Evolutionary conservation across 2,888 invertebrate genomes (phyloP).

Genomic region (Standfussiana lucernea): DNA sequence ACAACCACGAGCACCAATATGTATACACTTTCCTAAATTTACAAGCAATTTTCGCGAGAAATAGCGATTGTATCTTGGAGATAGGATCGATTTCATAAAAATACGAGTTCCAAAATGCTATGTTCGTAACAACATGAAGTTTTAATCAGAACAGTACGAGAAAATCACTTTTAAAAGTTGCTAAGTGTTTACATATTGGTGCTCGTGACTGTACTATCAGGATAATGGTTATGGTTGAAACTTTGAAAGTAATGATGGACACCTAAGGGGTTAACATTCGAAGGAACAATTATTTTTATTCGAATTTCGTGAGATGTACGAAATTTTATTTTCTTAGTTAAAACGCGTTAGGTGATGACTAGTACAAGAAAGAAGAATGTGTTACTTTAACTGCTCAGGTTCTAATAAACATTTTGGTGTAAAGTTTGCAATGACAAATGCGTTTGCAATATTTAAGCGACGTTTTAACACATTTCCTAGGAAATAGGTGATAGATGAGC

Average conservation of each 20-base stretch:
- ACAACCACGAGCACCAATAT: too few species aligned
- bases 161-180: too few species aligned
- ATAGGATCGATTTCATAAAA: too few species aligned
- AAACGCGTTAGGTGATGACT: background rate
- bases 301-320: conserved; percentile 1
- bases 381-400: background rate
- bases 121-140: too few species aligned
- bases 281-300: conserved; percentile 38
- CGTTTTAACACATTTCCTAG: background rate
- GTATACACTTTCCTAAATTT: too few species aligned
- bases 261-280: conserved; percentile 31
- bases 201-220: too few species aligned
- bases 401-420: background rate
- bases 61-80: too few species aligned
- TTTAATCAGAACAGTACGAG: too few species aligned
- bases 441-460: background rate
- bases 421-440: background rate
- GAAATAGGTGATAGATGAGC: background rate
- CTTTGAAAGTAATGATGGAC: conserved; percentile 57
- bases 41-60: too few species aligned
- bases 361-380: background rate
- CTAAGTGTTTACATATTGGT: too few species aligned
- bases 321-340: background rate
- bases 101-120: too few species aligned
- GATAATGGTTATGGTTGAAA: conserved; percentile 56